Percentiles rank a stretch among this genome's conserved stretches.
Evolutionary conservation across 2,888 invertebrate species (phyloP).

Genomic region (Caenorhabditis sp.): DNA sequence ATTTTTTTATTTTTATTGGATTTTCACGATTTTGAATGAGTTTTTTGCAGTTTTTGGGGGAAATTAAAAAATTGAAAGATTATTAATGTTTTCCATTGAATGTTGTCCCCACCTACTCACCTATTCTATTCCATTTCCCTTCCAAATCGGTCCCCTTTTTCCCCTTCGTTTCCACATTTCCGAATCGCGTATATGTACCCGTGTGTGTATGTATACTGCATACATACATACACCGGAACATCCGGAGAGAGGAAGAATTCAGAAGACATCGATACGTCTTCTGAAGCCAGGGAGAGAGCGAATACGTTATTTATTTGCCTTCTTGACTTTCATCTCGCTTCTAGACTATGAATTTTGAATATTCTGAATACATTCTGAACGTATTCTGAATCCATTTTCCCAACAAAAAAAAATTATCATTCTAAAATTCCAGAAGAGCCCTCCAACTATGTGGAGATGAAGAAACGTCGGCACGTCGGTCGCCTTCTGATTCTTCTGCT

Average conservation of each 20-base stretch:
- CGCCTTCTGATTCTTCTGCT: not conserved
- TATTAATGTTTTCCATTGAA: too few relatives aligned
- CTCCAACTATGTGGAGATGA: slow-evolving; percentile 61
- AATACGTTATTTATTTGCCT: slow-evolving; percentile 12
- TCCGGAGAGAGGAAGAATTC: slow-evolving; percentile 27
- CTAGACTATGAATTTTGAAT: not conserved
- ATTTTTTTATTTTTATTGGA: too few relatives aligned
- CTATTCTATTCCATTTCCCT: not conserved
- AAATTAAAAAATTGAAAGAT: too few relatives aligned
- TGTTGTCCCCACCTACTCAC: too few relatives aligned
- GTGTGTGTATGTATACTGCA: slow-evolving; percentile 11
- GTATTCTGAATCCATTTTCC: too few relatives aligned
- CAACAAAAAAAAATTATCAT: too few relatives aligned
- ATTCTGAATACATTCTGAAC: too few relatives aligned
- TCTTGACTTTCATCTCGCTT: not conserved
- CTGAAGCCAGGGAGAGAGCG: not conserved
- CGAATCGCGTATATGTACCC: slow-evolving; percentile 43
- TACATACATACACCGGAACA: slow-evolving; percentile 54
- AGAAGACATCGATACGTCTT: slow-evolving; percentile 36
- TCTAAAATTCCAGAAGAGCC: slow-evolving; percentile 6
- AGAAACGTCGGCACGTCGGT: slow-evolving; percentile 41
- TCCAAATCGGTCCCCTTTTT: not conserved
- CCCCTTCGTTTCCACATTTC: slow-evolving; percentile 39
- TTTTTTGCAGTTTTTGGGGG: too few relatives aligned
- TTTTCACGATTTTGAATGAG: too few relatives aligned